phyloP scores from a whole-genome alignment of 2,888 invertebrate species.

The Cosmia pyralina region DNA sequence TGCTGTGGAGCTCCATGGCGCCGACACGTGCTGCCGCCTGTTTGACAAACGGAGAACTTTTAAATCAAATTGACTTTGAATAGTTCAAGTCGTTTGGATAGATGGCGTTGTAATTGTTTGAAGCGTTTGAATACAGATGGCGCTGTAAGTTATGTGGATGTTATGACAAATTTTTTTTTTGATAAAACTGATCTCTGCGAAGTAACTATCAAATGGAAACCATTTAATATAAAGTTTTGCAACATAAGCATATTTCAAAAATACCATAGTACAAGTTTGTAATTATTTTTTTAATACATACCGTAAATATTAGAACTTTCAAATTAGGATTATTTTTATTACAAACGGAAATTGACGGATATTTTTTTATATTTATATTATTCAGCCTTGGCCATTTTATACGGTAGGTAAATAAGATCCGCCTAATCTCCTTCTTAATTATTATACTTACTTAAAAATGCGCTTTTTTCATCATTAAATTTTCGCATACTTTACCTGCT shows the following conservation, averaged over 20 bases:
- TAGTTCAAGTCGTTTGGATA: conserved; percentile 5
- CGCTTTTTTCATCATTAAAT: too few species aligned
- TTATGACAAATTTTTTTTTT: not conserved
- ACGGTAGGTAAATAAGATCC: too few species aligned
- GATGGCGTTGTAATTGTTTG: conserved; percentile 42
- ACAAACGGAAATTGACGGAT: too few species aligned
- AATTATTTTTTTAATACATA: not conserved
- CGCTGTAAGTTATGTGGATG: conserved; percentile 39
- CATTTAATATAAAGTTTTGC: not conserved
- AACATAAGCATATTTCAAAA: not conserved
- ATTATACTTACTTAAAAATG: too few species aligned
- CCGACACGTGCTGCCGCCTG: conserved; percentile 93
- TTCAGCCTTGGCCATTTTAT: too few species aligned
- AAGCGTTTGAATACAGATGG: conserved; percentile 63
- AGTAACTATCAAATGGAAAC: not conserved
- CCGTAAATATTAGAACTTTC: not conserved
- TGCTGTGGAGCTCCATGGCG: conserved; percentile 89
- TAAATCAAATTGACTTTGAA: conserved; percentile 9
- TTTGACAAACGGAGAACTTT: conserved; percentile 70
- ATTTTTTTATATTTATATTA: too few species aligned
- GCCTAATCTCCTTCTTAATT: too few species aligned
- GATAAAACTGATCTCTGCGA: not conserved
- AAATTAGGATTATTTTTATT: too few species aligned
- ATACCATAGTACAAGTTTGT: not conserved
- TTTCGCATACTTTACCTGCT: too few species aligned